Base-by-base conservation (phyloP, 2,113 vertebrate genomes). In the Strix aluco region DNA sequence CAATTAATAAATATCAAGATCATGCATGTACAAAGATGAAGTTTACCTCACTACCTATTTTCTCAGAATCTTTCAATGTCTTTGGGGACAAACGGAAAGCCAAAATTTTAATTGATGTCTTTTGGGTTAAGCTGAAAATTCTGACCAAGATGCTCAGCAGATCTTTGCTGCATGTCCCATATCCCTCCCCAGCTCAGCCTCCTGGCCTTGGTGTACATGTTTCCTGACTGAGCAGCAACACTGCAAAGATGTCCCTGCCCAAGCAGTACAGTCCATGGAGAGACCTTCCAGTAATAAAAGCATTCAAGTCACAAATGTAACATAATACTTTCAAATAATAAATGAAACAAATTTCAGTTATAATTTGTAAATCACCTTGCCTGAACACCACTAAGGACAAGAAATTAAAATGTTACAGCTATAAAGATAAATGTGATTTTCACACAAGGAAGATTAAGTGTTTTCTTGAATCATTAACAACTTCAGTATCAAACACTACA, bases 131-230 rank as follows among this genome's bases (percentile, higher is more conserved):
- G 11, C 38, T 75, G n/a, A 81, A 70, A 40, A 82, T 63, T 82
- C 19, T 54, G 36, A 73, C 6, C 2, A 2, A 63, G 20, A 65
- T 12, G 18, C 32, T 61, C 59, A 84, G 49, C 19, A 69, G 49
- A 61, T 30, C 36, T 81, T 67, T 77, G 16, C 32, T 84, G 70
- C n/a, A 7, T 2, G 19, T 62, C 13, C 34, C 7, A 30, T 8
- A 46, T 21, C 13, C 15, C 63, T 83, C 42, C 29, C 16, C 42
- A 78, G 22, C 40, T 65, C 44, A 83, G 59, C 11, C 36, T 82
- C 34, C 23, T 29, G 65, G n/a, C n/a, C 27, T 9, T 27, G 8
- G 15, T 49, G 18, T 22, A 57, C 0, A 0, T 15, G 42, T 22
- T 81, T 81, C 26, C 46, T 27, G 49, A 51, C 17, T 23, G 10